Evolutionary conservation across 1,140 invertebrate species (phyloP).

Genomic region (Drosophila pandora): DNA sequence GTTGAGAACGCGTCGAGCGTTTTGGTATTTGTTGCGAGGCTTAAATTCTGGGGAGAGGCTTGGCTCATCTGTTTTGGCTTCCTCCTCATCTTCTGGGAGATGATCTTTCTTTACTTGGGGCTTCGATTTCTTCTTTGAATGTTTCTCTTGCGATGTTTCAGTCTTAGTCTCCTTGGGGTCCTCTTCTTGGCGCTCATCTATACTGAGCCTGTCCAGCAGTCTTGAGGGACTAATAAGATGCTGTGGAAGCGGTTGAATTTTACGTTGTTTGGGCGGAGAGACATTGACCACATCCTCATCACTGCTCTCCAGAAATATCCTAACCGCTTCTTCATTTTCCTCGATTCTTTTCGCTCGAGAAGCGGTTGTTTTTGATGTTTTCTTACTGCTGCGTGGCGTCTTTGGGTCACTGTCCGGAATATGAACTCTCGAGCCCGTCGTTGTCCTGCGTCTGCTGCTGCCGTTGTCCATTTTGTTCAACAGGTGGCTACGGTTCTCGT

Average conservation of each 20-base stretch:
- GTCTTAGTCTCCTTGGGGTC: constrained; percentile 41
- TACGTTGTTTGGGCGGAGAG: constrained; percentile 74
- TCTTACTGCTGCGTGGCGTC: constrained; percentile 78
- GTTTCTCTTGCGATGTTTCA: constrained; percentile 26
- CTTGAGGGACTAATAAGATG: constrained; percentile 76
- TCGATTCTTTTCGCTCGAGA: constrained; percentile 18
- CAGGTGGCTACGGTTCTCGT: constrained; percentile 71
- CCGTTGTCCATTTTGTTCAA: constrained; percentile 75
- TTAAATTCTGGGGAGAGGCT: constrained; percentile 24
- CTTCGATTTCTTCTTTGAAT: background rate
- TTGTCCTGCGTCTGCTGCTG: constrained; percentile 21
- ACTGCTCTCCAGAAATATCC: constrained; percentile 4
- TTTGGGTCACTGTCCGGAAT: constrained; percentile 32
- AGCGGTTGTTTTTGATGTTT: constrained; percentile 22
- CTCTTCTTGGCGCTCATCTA: constrained; percentile 67
- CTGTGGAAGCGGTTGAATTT: constrained; percentile 52
- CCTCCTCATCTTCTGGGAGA: background rate
- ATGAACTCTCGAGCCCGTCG: constrained; percentile 25
- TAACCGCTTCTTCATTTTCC: constrained; percentile 27
- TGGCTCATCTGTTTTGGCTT: constrained; percentile 1
- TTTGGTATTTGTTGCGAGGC: constrained; percentile 84
- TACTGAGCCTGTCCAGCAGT: constrained; percentile 75
- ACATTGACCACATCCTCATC: constrained; percentile 31
- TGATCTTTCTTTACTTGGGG: constrained; percentile 5
- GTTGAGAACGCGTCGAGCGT: constrained; percentile 88